Conservation (phyloP, 2,797 vertebrate species). For the Cossypha niveicapilla region DNA sequence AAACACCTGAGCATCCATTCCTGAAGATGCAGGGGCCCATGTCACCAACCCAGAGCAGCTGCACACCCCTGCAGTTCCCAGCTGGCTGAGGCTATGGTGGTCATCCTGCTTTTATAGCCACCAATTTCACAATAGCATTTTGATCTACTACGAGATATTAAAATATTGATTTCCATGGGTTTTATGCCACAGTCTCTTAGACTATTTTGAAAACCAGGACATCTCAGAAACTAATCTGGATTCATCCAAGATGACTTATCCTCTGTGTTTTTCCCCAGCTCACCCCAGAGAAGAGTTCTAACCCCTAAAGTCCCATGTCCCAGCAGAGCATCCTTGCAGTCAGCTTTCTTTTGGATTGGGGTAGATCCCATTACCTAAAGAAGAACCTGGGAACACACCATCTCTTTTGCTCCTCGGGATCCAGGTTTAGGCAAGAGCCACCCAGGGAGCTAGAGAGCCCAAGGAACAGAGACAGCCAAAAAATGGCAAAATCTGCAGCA, state of each 20-base stretch:
- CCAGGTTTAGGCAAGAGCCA: background rate
- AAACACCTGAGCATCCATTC: background rate
- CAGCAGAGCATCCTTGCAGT: background rate
- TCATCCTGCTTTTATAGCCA: background rate
- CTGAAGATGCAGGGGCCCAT: background rate
- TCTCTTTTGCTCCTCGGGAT: background rate
- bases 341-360: background rate
- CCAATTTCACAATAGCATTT: background rate
- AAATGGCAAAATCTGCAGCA: background rate
- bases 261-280: background rate
- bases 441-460: background rate
- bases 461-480: background rate
- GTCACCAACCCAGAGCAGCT: background rate
- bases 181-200: background rate
- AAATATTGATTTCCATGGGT: background rate
- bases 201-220: background rate
- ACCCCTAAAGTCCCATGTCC: background rate
- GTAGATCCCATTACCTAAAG: background rate
- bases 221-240: background rate
- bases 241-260: background rate
- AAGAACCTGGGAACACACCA: background rate
- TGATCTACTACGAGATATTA: background rate
- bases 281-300: background rate
- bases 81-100: background rate
- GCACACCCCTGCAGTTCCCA: background rate